A percentile compares a stretch with the other conserved stretches of the same genome.
Evolutionary conservation across 2,888 invertebrate genomes (phyloP).

Genomic region (Cataglyphis altisquamis): DNA sequence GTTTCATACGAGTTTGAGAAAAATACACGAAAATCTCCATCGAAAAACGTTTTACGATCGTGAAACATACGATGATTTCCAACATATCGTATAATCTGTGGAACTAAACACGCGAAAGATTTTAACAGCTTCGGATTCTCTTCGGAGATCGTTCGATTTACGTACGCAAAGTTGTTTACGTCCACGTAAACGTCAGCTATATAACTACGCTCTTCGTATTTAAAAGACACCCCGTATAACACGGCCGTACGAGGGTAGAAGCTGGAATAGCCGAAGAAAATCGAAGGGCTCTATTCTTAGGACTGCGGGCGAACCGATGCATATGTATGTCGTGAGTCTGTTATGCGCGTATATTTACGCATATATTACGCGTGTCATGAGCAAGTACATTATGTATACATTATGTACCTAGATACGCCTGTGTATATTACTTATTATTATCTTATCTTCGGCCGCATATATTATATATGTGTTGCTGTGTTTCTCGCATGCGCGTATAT

Average conservation of each 20-base stretch:
- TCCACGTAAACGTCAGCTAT: neutral
- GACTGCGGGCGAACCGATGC: conserved; percentile 24
- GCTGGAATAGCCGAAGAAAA: conserved; percentile 49
- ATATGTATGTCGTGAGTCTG: conserved; percentile 23
- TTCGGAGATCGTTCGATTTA: neutral
- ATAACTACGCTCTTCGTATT: conserved; percentile 3
- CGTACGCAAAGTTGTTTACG: neutral
- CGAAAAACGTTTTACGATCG: neutral
- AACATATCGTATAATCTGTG: neutral
- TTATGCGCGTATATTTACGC: conserved; percentile 44
- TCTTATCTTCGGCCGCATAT: neutral
- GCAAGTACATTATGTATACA: neutral
- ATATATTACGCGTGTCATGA: conserved; percentile 32
- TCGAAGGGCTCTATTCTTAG: conserved; percentile 56
- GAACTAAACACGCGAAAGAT: neutral
- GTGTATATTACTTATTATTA: conserved; percentile 20
- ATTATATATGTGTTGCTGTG: neutral
- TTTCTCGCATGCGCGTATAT: conserved; percentile 5
- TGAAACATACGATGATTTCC: neutral
- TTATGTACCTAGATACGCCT: neutral
- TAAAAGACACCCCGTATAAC: conserved; percentile 17
- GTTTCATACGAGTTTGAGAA: neutral
- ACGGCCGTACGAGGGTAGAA: conserved; percentile 20
- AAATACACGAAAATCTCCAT: conserved; percentile 6
- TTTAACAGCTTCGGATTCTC: neutral